Conservation (phyloP, 2,797 vertebrate species). For the Sebastiscus tertius region DNA sequence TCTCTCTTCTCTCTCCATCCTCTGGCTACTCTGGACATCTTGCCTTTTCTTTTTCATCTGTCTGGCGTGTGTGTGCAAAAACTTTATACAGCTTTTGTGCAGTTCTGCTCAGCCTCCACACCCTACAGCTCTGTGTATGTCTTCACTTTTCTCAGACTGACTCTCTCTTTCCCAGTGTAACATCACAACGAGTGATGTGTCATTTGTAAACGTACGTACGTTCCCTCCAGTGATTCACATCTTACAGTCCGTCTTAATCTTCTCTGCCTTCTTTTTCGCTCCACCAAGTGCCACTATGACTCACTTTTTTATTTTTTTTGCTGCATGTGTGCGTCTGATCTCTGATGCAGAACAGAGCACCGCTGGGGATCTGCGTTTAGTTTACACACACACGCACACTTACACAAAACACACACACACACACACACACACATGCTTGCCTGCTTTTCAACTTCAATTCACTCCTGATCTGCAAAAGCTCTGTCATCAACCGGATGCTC, state of each 20-base stretch:
- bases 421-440: slow-evolving; percentile 12
- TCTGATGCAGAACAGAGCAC: slow-evolving; percentile 63
- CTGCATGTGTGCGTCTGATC: slow-evolving; percentile 30
- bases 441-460: slow-evolving; percentile 6
- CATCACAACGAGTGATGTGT: slow-evolving; percentile 31
- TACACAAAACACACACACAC: slow-evolving; percentile 1
- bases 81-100: slow-evolving; percentile 37
- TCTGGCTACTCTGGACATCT: slow-evolving; percentile 51
- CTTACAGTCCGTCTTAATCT: neutral
- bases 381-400: slow-evolving; percentile 10
- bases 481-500: slow-evolving; percentile 49
- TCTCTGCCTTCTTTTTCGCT: slow-evolving; percentile 6
- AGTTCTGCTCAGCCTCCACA: slow-evolving; percentile 46
- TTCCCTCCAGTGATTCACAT: slow-evolving; percentile 28
- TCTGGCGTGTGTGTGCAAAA: slow-evolving; percentile 28
- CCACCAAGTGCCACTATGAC: slow-evolving; percentile 24
- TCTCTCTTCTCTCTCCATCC: slow-evolving; percentile 33
- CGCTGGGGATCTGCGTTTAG: slow-evolving; percentile 24
- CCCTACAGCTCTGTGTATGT: slow-evolving; percentile 24
- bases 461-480: slow-evolving; percentile 45
- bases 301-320: slow-evolving; percentile 22
- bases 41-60: slow-evolving; percentile 50
- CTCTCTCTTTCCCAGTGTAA: slow-evolving; percentile 28
- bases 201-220: slow-evolving; percentile 21
- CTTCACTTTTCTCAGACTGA: slow-evolving; percentile 21